phyloP scores from a whole-genome alignment of 2,888 invertebrate species.

The Athrips mouffetella region DNA sequence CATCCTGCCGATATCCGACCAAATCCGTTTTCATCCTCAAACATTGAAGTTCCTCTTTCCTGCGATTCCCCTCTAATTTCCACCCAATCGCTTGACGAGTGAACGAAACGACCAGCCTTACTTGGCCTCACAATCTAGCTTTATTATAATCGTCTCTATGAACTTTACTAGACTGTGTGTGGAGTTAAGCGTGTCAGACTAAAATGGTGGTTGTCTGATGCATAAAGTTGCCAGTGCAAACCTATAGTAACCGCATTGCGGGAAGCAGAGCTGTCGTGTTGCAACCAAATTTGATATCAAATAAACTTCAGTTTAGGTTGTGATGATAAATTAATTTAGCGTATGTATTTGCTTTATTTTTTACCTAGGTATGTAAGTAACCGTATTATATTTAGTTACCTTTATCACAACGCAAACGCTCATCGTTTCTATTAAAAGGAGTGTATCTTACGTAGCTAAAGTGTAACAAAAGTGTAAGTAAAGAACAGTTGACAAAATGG shows the following conservation, averaged over 20 bases:
- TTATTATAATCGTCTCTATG: neutral
- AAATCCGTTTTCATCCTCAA: conserved; percentile 27
- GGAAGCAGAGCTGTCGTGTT: conserved; percentile 28
- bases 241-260: conserved; percentile 43
- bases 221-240: conserved; percentile 34
- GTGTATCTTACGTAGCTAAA: too few relatives aligned
- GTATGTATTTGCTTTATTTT: neutral
- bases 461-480: too few relatives aligned
- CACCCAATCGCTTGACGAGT: conserved; percentile 40
- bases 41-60: conserved; percentile 37
- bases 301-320: conserved; percentile 6
- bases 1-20: conserved; percentile 14
- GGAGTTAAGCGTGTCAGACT: conserved; percentile 27
- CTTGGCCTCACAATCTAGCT: conserved; percentile 18
- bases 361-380: too few relatives aligned
- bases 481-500: too few relatives aligned
- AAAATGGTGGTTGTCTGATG: conserved; percentile 27
- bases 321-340: neutral
- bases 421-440: too few relatives aligned
- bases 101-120: conserved; percentile 25
- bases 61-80: conserved; percentile 40
- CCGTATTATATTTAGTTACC: too few relatives aligned
- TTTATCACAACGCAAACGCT: too few relatives aligned
- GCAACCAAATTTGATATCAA: conserved; percentile 31
- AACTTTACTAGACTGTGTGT: conserved; percentile 8